phyloP scores from a whole-genome alignment of 30 jellyfish, hydroid and myxozoan species.

The Aurelia sp. region DNA sequence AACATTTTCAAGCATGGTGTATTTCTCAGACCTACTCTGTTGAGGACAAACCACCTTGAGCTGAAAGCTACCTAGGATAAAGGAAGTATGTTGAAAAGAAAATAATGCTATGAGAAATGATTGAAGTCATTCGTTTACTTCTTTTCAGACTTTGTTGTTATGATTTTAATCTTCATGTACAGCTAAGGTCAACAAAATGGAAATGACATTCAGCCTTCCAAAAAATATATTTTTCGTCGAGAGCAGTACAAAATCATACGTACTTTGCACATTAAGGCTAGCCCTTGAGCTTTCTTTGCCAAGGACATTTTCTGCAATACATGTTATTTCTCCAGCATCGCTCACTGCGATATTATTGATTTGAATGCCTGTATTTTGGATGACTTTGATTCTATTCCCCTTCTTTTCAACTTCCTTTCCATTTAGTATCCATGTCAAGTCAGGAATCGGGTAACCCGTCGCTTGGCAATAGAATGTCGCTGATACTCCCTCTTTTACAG shows the following conservation, averaged over 20 bases:
- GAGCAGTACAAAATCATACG: not conserved
- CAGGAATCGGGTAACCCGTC: constrained; percentile 41
- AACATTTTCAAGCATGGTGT: too few relatives aligned
- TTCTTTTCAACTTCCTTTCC: not conserved
- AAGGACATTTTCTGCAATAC: constrained; percentile 24
- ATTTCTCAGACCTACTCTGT: too few relatives aligned
- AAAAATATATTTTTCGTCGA: too few relatives aligned
- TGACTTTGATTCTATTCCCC: not conserved
- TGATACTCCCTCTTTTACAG: constrained; percentile 26
- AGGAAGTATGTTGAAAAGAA: too few relatives aligned
- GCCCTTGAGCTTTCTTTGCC: constrained; percentile 32
- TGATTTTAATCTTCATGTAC: too few relatives aligned
- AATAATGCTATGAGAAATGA: too few relatives aligned
- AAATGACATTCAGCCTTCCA: too few relatives aligned
- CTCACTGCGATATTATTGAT: constrained; percentile 3
- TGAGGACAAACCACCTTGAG: too few relatives aligned
- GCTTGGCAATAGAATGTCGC: constrained; percentile 36
- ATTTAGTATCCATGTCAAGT: constrained; percentile 17
- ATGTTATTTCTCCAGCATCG: constrained; percentile 22
- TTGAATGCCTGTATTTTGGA: constrained; percentile 1
- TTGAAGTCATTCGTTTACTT: too few relatives aligned
- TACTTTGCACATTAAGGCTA: constrained; percentile 15
- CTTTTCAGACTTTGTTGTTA: too few relatives aligned
- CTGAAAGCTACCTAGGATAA: too few relatives aligned
- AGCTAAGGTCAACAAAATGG: too few relatives aligned